Evolutionary conservation across 1,140 invertebrate species (phyloP), one percentile per base, ranked within the genome.

Genomic region (Chelonus insularis): DNA sequence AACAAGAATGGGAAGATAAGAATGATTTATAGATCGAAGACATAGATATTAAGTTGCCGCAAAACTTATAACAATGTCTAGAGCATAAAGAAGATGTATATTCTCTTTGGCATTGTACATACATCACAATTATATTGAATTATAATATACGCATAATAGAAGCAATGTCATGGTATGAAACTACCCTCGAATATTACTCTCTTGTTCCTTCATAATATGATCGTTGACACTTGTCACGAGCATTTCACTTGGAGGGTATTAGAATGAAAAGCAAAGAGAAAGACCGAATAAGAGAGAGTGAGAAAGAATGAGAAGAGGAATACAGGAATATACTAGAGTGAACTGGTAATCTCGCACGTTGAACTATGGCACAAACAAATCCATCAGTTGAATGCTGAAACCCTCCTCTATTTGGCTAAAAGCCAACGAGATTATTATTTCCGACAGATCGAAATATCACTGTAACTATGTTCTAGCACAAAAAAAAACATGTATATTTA

Each of bases 341-440:
- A 60, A 51, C 48, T 63, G 66, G 64, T 71, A 69, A 67, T 68
- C 67, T 67, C 48, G 57, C 50, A 36, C 60, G 57, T 56, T 65
- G 67, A 65, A 71, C 70, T 57, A 69, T 63, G 61, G 61, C 62
- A 62, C 70, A 71, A 71, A 71, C 67, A 71, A 64, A 71, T 71
- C 70, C 69, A 71, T 71, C 69, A 68, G 67, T 65, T 67, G 61
- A 43, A 56, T 59, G 55, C 41, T 21, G 60, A 63, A 60, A 62
- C 63, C 51, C 51, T 20, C 47, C 52, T 56, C 57, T 62, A 65
- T 71, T 73, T 73, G 72, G 72, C 72, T 71, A 63, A 72, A 71
- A 72, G 72, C 72, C 70, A 73, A 62, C 50, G 47, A 50, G 69
- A 57, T 73, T 73, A 73, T 73, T 71, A 72, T 70, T 73, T 72